Conservation (phyloP, 2,797 vertebrate genomes). For the Mormyrus hasselquistii region DNA sequence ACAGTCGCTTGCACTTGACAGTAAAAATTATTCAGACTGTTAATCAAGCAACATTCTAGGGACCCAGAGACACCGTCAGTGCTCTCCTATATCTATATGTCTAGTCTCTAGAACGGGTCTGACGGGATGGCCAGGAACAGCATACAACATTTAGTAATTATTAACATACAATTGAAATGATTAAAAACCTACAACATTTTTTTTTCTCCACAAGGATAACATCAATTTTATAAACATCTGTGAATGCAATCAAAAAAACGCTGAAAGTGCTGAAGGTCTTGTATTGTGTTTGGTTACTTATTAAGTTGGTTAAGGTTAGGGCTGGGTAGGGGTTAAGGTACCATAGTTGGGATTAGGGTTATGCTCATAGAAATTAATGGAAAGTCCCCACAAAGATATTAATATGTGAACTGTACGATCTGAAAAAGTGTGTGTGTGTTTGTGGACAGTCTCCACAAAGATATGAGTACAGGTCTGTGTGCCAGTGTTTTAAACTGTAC, state of each 20-base stretch:
- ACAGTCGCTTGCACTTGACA: constrained; percentile 23
- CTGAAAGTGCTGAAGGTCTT: background rate
- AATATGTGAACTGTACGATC: background rate
- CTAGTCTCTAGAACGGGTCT: background rate
- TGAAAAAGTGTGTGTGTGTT: background rate
- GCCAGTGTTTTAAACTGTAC: background rate
- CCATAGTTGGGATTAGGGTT: background rate
- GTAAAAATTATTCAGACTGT: background rate
- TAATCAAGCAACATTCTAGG: constrained; percentile 14
- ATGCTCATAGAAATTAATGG: background rate
- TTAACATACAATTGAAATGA: background rate
- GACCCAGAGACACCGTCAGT: background rate
- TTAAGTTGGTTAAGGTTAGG: background rate
- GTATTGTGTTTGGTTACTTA: background rate
- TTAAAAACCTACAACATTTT: background rate
- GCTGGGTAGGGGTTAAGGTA: background rate
- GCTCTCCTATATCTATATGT: background rate
- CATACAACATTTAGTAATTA: background rate
- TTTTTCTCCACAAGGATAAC: background rate
- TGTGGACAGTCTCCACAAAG: background rate
- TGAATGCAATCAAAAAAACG: background rate
- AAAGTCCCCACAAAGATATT: background rate
- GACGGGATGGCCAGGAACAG: background rate
- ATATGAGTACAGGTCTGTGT: background rate
- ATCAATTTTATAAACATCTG: background rate